Conservation (phyloP, 2,888 invertebrate species). For the Tachystola acroxantha region DNA sequence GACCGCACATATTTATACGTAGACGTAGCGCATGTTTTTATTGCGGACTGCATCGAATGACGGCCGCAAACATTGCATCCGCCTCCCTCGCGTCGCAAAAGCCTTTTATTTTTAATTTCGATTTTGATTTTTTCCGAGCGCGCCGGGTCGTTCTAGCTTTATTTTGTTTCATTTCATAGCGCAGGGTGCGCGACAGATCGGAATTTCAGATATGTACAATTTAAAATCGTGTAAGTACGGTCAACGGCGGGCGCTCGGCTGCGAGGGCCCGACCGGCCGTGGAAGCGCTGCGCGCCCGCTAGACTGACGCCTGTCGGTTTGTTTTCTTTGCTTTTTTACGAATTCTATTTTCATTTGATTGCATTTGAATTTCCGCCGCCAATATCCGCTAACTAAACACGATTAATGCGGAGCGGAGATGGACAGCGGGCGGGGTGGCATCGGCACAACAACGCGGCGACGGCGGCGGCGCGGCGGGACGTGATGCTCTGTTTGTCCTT, state of each 20-base stretch:
- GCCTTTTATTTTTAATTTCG: constrained; percentile 76
- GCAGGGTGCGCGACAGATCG: constrained; percentile 76
- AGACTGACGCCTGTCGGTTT: constrained; percentile 77
- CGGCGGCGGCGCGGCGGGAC: constrained; percentile 32
- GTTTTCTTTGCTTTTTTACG: constrained; percentile 75
- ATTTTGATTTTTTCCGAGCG: constrained; percentile 76
- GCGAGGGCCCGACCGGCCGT: constrained; percentile 31
- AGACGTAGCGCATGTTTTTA: constrained; percentile 69
- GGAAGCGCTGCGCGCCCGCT: constrained; percentile 45
- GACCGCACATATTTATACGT: constrained; percentile 72
- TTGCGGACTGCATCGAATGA: constrained; percentile 74
- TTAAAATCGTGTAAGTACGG: constrained; percentile 79
- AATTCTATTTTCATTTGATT: constrained; percentile 79
- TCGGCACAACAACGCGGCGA: too few relatives aligned
- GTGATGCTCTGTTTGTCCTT: constrained; percentile 70
- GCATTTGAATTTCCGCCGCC: constrained; percentile 78
- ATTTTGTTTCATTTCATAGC: constrained; percentile 79
- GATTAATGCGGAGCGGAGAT: constrained; percentile 75
- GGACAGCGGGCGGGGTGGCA: constrained; percentile 62
- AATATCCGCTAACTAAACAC: constrained; percentile 79
- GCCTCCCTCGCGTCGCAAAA: constrained; percentile 64
- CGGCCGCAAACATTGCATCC: constrained; percentile 74
- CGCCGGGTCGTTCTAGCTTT: constrained; percentile 67
- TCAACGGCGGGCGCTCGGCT: constrained; percentile 41
- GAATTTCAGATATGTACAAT: constrained; percentile 79